These are phyloP conservation scores for Ailurus styani DNA, from an alignment of 2,113 vertebrate species.

Conservation along the genomic window DNA sequence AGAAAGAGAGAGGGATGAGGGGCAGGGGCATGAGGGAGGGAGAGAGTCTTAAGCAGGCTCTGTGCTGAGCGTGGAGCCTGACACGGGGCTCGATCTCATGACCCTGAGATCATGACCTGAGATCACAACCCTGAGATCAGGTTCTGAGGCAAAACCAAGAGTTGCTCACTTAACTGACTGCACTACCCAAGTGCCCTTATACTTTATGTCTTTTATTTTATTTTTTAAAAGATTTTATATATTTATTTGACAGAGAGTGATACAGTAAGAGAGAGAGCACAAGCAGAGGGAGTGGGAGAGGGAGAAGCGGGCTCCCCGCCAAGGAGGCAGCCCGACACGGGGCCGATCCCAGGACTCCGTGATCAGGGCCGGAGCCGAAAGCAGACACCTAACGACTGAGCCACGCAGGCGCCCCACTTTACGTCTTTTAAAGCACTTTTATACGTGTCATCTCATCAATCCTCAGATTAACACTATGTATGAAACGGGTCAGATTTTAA, in stretches of 20 bases:
- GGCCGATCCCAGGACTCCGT: neutral
- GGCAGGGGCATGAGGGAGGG: neutral
- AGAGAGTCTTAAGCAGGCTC: neutral
- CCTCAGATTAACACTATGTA: neutral
- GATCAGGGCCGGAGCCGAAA: neutral
- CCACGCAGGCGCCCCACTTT: neutral
- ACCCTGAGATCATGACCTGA: neutral
- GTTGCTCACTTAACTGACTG: neutral
- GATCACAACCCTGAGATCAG: neutral
- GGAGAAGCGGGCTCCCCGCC: neutral
- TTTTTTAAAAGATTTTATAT: no score
- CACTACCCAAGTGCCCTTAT: neutral
- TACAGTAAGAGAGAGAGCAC: no score
- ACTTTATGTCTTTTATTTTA: neutral
- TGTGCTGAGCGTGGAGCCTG: neutral
- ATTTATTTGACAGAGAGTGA: no score
- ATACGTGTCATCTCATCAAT: neutral
- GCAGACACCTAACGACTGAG: neutral
- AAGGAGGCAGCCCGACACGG: neutral
- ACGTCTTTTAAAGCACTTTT: neutral
- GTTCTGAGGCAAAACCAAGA: neutral
- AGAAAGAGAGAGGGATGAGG: neutral
- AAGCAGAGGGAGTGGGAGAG: neutral
- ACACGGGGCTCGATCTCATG: neutral
- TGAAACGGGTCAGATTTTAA: neutral